Base-by-base conservation (phyloP, 2,888 invertebrate species). In the Helleia helle region DNA sequence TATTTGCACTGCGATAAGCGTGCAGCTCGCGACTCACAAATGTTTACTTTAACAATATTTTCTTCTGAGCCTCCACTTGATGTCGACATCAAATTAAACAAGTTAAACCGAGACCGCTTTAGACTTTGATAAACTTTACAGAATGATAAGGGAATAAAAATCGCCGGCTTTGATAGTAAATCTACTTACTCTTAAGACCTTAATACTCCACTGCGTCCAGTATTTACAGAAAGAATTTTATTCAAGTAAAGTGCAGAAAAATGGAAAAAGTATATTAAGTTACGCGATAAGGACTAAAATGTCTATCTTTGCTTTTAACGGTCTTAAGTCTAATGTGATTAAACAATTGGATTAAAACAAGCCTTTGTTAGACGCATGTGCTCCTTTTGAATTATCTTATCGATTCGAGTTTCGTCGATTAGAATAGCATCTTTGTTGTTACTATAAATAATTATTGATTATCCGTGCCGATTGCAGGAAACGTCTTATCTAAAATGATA, bases 51-150 rank as follows among this genome's bases (percentile, higher is more conserved):
- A 69, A 79, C 71, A 80, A 80, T 80, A 81, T 79, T 77, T 74
- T 72, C 70, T 65, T 63, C 61, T 48, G 51, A 56, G 59, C 59
- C 62, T 58, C 62, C 71, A 74, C 80, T 80, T 60, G 58, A 71
- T 80, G 80, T 81, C 72, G 74, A 80, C 80, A 81, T 74, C 73
- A 73, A 65, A 71, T 71, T 71, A 80, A 80, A 80, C 69, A 81
- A 62, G 61, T 71, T 61, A 62, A 68, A 62, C 60, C 58, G 54
- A 56, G 58, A 60, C 65, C 63, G 62, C 60, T 58, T 58, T 56
- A 50, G 65, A 63, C 64, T 63, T 60, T 67, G 74, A 76, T 76
- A 69, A 71, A 71, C 56, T 72, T 71, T 71, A 72, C 63, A 64
- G 58, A 58, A 58, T 64, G 62, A 63, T 64, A 63, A 52, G 47